Evolutionary conservation across 2,888 invertebrate genomes (phyloP).

Genomic region (Cataglyphis rosenhaueri): DNA sequence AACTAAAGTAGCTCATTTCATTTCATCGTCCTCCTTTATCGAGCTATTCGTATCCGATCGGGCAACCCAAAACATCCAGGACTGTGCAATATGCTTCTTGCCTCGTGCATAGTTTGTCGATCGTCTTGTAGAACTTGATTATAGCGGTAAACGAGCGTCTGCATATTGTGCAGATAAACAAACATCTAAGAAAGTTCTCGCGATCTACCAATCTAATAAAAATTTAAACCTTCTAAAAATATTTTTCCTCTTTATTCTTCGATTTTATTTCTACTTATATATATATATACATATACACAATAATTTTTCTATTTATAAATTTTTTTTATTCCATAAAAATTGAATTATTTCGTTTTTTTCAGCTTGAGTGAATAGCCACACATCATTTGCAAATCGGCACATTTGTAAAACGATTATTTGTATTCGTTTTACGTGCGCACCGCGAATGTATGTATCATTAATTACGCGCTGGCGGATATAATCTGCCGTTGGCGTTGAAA

Average conservation of each 20-base stretch:
- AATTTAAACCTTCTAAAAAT: background rate
- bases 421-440: constrained; percentile 35
- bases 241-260: background rate
- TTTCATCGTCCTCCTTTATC: constrained; percentile 54
- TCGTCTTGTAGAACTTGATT: constrained; percentile 29
- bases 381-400: constrained; percentile 34
- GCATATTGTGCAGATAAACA: constrained; percentile 4
- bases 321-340: constrained; percentile 17
- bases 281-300: background rate
- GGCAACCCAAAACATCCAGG: constrained; percentile 27
- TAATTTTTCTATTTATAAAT: background rate
- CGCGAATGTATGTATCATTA: constrained; percentile 41
- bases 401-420: constrained; percentile 33
- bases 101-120: constrained; percentile 1
- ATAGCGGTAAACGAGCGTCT: constrained; percentile 21
- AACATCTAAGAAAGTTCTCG: background rate
- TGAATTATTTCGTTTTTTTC: constrained; percentile 18
- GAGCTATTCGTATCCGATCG: constrained; percentile 43
- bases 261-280: background rate
- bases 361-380: background rate
- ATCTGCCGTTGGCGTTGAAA: constrained; percentile 52
- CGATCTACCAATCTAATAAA: background rate
- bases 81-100: constrained; percentile 6
- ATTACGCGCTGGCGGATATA: constrained; percentile 53
- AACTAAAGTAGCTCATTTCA: constrained; percentile 47